Evolutionary conservation across 2,888 invertebrate genomes (phyloP).

Genomic region (Chymomyza caudatula): DNA sequence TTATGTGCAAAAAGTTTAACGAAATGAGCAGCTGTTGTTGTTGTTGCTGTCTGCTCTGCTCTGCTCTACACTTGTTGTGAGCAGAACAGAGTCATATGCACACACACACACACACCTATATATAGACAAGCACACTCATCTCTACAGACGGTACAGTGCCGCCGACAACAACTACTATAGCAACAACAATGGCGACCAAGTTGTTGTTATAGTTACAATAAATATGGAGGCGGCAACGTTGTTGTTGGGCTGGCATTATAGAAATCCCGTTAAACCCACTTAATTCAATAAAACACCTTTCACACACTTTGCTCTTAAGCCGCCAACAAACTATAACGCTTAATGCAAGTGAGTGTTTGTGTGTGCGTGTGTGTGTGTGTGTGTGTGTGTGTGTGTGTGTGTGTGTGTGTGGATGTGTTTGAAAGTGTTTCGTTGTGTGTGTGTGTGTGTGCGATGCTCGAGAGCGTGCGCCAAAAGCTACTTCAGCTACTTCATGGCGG

Average conservation of each 20-base stretch:
- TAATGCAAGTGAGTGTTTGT: constrained; percentile 23
- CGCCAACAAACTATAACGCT: constrained; percentile 67
- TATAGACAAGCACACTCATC: not conserved
- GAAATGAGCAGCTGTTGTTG: constrained; percentile 43
- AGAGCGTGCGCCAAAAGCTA: constrained; percentile 68
- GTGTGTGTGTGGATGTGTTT: constrained; percentile 15
- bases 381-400: constrained; percentile 13
- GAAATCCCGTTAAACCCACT: constrained; percentile 72
- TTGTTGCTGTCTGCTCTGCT: constrained; percentile 18
- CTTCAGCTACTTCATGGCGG: constrained; percentile 72
- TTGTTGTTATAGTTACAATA: constrained; percentile 63
- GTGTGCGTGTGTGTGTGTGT: constrained; percentile 11
- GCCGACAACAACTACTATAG: constrained; percentile 2
- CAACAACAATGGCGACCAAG: not conserved
- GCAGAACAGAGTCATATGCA: too few species aligned
- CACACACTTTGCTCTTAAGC: constrained; percentile 70
- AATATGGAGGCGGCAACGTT: constrained; percentile 44
- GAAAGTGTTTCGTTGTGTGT: constrained; percentile 10
- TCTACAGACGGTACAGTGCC: not conserved
- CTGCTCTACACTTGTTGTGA: not conserved
- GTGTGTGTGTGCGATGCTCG: constrained; percentile 34
- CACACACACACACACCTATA: constrained; percentile 19
- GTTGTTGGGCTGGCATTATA: constrained; percentile 58
- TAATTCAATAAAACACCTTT: constrained; percentile 72
- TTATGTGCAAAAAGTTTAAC: constrained; percentile 59